Evolutionary conservation across 2,113 vertebrate species (phyloP).

Genomic region (Sisor rabdophorus): DNA sequence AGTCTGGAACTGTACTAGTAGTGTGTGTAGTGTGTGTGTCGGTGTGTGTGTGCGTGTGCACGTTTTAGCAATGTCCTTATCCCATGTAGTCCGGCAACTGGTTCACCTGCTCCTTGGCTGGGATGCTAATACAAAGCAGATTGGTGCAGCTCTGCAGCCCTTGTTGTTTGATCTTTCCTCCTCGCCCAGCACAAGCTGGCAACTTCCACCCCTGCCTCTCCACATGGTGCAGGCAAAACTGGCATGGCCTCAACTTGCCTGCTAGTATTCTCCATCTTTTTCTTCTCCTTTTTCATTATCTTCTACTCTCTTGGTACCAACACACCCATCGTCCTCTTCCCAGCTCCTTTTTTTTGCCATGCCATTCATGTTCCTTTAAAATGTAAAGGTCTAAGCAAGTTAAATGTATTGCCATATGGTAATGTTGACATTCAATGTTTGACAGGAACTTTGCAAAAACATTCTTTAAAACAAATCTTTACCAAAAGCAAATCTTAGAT

Average conservation of each 20-base stretch:
- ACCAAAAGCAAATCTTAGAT: too few species aligned
- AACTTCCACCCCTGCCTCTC: constrained; percentile 70
- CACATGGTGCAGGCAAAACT: constrained; percentile 74
- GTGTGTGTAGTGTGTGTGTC: too few species aligned
- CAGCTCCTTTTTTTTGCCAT: constrained; percentile 50
- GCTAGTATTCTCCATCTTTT: constrained; percentile 69
- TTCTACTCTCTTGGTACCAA: constrained; percentile 53
- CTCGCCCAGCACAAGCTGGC: constrained; percentile 77
- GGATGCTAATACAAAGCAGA: constrained; percentile 77
- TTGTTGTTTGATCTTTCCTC: constrained; percentile 81
- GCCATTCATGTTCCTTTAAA: constrained; percentile 70
- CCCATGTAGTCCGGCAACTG: constrained; percentile 62
- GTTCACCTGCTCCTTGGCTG: constrained; percentile 75
- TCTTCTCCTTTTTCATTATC: not conserved
- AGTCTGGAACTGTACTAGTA: not conserved
- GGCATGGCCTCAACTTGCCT: constrained; percentile 74
- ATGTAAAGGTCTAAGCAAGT: constrained; percentile 65
- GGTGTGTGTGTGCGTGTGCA: not conserved
- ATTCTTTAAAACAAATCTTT: too few species aligned
- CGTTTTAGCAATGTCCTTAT: constrained; percentile 32
- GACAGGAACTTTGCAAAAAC: not conserved
- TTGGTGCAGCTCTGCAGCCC: constrained; percentile 79
- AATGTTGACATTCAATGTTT: constrained; percentile 23
- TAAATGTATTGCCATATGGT: constrained; percentile 45
- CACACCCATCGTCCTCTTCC: not conserved